Percentiles rank a stretch among this genome's conserved stretches.
Evolutionary conservation across 2,888 invertebrate genomes (phyloP).

Genomic region (Stenolophus ochropezus): DNA sequence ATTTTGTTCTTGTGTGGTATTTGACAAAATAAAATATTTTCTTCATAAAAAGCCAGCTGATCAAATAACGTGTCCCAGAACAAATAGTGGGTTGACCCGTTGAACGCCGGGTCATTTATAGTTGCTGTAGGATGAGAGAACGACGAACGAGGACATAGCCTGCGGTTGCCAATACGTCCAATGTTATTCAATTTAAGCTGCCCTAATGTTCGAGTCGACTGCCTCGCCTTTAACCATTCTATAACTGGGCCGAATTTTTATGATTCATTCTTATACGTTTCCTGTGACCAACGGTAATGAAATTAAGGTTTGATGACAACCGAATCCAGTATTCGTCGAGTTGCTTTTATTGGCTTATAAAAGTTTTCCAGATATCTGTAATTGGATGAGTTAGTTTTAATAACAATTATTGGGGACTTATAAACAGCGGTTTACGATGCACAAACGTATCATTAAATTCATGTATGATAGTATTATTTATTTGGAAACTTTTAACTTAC

Average conservation of each 20-base stretch:
- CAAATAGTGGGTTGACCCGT: conserved; percentile 40
- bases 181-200: conserved; percentile 52
- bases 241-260: conserved; percentile 45
- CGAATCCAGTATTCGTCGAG: conserved; percentile 30
- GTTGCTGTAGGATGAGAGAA: conserved; percentile 12
- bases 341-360: conserved; percentile 34
- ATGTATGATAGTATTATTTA: neutral
- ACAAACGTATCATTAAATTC: neutral
- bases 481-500: too few species aligned
- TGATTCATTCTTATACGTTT: conserved; percentile 48
- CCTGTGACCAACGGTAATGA: conserved; percentile 31
- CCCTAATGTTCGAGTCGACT: conserved; percentile 39
- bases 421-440: conserved; percentile 22
- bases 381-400: conserved; percentile 34
- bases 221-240: conserved; percentile 8
- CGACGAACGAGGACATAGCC: neutral
- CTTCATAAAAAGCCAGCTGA: conserved; percentile 49
- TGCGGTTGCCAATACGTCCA: conserved; percentile 1
- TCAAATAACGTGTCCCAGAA: conserved; percentile 39
- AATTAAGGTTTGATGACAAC: conserved; percentile 32
- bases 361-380: conserved; percentile 35
- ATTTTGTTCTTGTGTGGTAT: neutral
- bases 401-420: conserved; percentile 35
- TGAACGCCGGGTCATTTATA: conserved; percentile 43
- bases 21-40: conserved; percentile 31